phyloP scores from a whole-genome alignment of 2,888 invertebrate species.

The Pseudanteris insignis region DNA sequence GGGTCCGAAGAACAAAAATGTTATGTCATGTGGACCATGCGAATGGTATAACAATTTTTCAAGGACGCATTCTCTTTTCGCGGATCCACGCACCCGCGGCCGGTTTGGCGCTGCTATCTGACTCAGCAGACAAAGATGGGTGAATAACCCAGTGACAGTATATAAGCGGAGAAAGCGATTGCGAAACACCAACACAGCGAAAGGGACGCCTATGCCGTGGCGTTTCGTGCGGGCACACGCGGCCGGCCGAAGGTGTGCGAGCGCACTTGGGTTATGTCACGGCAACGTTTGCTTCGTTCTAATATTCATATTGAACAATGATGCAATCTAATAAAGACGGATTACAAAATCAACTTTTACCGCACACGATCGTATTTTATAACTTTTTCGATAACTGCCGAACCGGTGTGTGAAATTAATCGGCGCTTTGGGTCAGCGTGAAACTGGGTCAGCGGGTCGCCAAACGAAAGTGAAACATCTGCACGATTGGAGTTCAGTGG shows the following conservation, averaged over 20 bases:
- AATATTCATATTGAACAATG: conserved; percentile 42
- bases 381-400: conserved; percentile 11
- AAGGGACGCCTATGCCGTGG: conserved; percentile 34
- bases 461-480: conserved; percentile 40
- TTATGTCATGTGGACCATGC: conserved; percentile 26
- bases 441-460: conserved; percentile 34
- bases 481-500: conserved; percentile 32
- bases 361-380: conserved; percentile 25
- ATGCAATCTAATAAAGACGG: conserved; percentile 37
- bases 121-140: conserved; percentile 41
- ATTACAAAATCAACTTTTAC: conserved; percentile 34
- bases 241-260: conserved; percentile 23
- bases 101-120: conserved; percentile 16
- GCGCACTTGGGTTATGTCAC: conserved; percentile 36
- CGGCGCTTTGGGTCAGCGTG: conserved; percentile 3
- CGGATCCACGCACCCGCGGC: conserved; percentile 8
- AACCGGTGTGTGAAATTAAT: conserved; percentile 8
- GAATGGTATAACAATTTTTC: conserved; percentile 20
- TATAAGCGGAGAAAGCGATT: conserved; percentile 44
- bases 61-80: conserved; percentile 40
- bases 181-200: conserved; percentile 42
- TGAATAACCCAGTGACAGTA: conserved; percentile 40
- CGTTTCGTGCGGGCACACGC: conserved; percentile 8
- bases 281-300: conserved; percentile 33
- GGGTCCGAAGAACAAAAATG: neutral